Evolutionary conservation across 2,888 invertebrate genomes (phyloP).

Genomic region (Machimus atricapillus): DNA sequence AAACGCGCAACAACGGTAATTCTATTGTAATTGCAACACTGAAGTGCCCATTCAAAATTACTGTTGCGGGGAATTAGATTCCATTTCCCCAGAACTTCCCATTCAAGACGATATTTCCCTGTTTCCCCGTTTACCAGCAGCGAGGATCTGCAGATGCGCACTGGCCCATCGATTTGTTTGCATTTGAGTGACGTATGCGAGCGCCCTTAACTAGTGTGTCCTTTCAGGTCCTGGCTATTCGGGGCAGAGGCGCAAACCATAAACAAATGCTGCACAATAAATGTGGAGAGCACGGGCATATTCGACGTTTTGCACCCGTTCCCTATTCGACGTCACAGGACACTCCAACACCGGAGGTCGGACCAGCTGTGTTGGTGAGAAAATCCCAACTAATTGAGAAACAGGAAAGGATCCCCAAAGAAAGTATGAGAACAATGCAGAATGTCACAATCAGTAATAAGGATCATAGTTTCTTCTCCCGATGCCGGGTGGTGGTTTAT

Average conservation of each 20-base stretch:
- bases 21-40: neutral
- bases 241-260: conserved; percentile 27
- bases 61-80: neutral
- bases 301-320: neutral
- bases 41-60: neutral
- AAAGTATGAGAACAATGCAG: conserved; percentile 25
- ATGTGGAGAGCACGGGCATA: neutral
- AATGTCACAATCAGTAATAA: conserved; percentile 36
- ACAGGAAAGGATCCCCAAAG: neutral
- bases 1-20: neutral
- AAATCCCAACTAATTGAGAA: conserved; percentile 32
- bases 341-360: neutral
- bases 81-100: neutral
- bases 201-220: neutral
- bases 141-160: neutral
- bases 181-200: conserved; percentile 23
- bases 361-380: neutral
- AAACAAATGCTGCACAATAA: conserved; percentile 10
- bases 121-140: conserved; percentile 26
- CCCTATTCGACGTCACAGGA: neutral
- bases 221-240: neutral
- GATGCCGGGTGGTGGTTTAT: neutral
- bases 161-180: conserved; percentile 29
- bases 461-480: conserved; percentile 18
- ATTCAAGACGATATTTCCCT: neutral